phyloP scores from a whole-genome alignment of 2,888 invertebrate genomes.

The Anorthoa munda region DNA sequence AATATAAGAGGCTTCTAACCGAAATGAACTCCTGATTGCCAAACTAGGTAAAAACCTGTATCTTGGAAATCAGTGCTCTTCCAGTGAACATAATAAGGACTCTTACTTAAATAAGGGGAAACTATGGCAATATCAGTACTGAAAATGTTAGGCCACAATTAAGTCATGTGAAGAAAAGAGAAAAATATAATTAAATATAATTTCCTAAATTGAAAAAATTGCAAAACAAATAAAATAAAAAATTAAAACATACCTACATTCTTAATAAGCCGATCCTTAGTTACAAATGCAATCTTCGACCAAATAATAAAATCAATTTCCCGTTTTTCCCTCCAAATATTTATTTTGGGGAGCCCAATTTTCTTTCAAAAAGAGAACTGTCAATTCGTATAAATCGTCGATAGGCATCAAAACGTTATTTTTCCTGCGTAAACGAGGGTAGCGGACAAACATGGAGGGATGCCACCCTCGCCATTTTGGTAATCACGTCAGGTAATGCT shows the following conservation, averaged over 20 bases:
- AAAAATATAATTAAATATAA: neutral
- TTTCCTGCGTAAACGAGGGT: conserved; percentile 78
- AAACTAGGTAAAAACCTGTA: no score
- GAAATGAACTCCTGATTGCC: no score
- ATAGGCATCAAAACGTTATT: conserved; percentile 81
- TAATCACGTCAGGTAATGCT: conserved; percentile 87
- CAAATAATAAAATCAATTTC: conserved; percentile 56
- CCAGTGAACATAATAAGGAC: no score
- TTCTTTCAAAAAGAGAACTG: conserved; percentile 74
- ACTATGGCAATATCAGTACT: no score
- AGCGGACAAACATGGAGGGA: conserved; percentile 70
- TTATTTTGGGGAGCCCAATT: conserved; percentile 72
- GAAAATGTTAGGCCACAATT: no score
- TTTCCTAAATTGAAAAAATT: neutral
- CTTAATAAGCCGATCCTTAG: conserved; percentile 11
- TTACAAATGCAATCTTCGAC: conserved; percentile 35
- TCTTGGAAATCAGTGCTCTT: no score
- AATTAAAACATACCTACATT: neutral
- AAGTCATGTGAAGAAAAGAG: no score
- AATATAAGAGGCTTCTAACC: no score
- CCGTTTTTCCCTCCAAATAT: conserved; percentile 56
- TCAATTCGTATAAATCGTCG: conserved; percentile 81
- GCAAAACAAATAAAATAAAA: no score
- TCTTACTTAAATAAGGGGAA: no score
- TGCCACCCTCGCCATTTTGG: conserved; percentile 79